Conservation (phyloP, 2,113 vertebrate species). For the Symphodus melops region DNA sequence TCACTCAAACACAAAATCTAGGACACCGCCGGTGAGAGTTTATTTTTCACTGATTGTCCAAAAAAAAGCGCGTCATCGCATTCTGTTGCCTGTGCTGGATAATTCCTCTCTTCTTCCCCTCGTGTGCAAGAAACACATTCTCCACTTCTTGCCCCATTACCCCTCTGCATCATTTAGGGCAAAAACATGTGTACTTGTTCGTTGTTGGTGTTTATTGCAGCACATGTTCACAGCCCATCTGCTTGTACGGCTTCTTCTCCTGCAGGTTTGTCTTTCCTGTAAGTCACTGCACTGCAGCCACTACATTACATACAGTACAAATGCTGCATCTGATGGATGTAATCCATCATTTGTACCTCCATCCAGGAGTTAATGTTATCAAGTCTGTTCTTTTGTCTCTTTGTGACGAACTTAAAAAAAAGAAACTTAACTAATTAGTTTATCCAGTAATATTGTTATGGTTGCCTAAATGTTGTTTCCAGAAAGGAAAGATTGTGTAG, state of each 20-base stretch:
- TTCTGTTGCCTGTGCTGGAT: neutral
- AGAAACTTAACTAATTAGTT: neutral
- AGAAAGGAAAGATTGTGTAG: neutral
- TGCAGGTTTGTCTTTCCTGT: slow-evolving; percentile 27
- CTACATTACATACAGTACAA: slow-evolving; percentile 22
- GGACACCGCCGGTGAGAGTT: slow-evolving; percentile 36
- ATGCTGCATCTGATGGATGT: slow-evolving; percentile 25
- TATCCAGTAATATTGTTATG: neutral
- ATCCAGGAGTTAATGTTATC: slow-evolving; percentile 9
- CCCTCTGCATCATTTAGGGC: slow-evolving; percentile 39
- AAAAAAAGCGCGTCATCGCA: slow-evolving; percentile 9
- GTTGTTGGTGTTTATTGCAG: slow-evolving; percentile 13
- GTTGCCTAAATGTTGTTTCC: neutral
- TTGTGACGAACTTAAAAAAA: neutral
- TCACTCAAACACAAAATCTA: slow-evolving; percentile 28
- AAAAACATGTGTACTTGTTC: slow-evolving; percentile 21
- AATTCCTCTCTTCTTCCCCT: neutral
- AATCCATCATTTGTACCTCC: slow-evolving; percentile 22
- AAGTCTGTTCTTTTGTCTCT: slow-evolving; percentile 8
- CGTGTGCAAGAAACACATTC: slow-evolving; percentile 17
- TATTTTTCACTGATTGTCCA: slow-evolving; percentile 17
- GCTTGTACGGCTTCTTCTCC: slow-evolving; percentile 14
- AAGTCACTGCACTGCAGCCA: neutral
- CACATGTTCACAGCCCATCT: slow-evolving; percentile 35
- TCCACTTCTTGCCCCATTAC: slow-evolving; percentile 56